phyloP scores from a whole-genome alignment of 2,888 invertebrate genomes.

The Acleris emargana region DNA sequence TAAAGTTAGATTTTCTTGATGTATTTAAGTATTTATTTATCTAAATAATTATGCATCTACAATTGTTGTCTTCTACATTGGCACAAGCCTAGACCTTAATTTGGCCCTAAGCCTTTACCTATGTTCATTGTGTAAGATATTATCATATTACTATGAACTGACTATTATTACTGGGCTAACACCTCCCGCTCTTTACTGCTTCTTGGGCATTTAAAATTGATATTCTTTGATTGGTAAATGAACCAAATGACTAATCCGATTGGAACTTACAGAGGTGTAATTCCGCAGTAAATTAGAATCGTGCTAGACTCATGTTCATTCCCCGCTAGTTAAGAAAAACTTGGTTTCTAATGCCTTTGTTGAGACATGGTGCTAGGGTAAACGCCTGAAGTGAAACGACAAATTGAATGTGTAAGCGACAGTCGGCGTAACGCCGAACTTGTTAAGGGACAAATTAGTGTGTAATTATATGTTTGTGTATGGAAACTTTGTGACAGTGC shows the following conservation, averaged over 20 bases:
- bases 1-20: no score
- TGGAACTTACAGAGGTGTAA: no score
- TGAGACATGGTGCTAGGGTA: constrained; percentile 56
- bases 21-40: no score
- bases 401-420: constrained; percentile 49
- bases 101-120: no score
- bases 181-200: no score
- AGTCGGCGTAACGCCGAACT: constrained; percentile 43
- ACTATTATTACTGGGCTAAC: no score
- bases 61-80: no score
- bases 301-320: constrained; percentile 26
- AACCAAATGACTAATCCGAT: no score
- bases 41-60: no score
- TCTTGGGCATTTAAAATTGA: not conserved
- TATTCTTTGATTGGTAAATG: not conserved
- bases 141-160: no score
- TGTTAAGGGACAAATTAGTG: constrained; percentile 45
- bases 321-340: not conserved
- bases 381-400: constrained; percentile 45
- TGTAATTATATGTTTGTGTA: constrained; percentile 17
- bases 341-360: constrained; percentile 15
- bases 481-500: not conserved
- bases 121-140: no score
- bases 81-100: no score
- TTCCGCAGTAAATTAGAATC: constrained; percentile 12